Evolutionary conservation across 2,113 vertebrate genomes (phyloP).

Genomic region (Tapirus terrestris): DNA sequence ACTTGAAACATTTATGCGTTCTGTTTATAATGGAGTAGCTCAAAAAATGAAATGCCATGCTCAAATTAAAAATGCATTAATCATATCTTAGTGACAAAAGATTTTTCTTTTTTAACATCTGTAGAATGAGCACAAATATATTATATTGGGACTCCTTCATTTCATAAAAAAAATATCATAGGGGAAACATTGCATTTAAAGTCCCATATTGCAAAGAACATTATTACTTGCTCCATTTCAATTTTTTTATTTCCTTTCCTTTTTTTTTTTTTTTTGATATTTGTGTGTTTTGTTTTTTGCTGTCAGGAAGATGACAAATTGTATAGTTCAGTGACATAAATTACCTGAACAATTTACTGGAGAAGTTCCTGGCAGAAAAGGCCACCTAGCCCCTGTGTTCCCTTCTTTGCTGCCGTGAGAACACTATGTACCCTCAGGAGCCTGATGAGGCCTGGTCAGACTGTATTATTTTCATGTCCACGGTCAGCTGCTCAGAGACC

Average conservation of each 20-base stretch:
- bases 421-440: neutral
- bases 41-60: neutral
- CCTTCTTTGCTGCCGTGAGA: neutral
- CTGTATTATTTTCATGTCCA: neutral
- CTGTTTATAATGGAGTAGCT: neutral
- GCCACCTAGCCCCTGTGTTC: neutral
- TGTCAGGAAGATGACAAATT: slow-evolving; percentile 32
- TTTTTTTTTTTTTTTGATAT: no score
- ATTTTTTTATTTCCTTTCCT: neutral
- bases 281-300: neutral
- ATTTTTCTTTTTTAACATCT: neutral
- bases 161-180: neutral
- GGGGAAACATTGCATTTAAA: neutral
- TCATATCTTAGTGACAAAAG: neutral
- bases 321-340: slow-evolving; percentile 20
- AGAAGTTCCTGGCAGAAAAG: slow-evolving; percentile 54
- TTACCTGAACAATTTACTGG: slow-evolving; percentile 57
- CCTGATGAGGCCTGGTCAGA: neutral
- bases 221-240: neutral
- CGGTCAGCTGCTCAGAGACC: neutral
- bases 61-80: neutral
- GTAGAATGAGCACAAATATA: neutral
- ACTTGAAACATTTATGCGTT: neutral
- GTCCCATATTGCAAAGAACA: neutral
- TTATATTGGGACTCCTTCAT: neutral